These are phyloP conservation scores for sheep (Ovis aries) DNA, from an alignment of 2,113 vertebrate species.

Conservation along the genomic window ARS-UI_Ramb_v3.0 NC_056076.1:59493501-59494000, in stretches of 20 bases:
- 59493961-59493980: not conserved
- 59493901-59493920: not conserved
- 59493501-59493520: not conserved
- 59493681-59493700: not conserved
- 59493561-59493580: not conserved
- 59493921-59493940: not conserved
- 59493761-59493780: not conserved
- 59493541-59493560: not conserved
- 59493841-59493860: not conserved
- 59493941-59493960: not conserved
- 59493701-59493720: not conserved
- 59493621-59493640: not conserved
- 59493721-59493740: rapidly evolving
- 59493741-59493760: not conserved
- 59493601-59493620: not conserved
- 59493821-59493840: not conserved
- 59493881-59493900: not conserved
- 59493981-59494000: not conserved
- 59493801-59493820: not conserved
- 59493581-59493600: not conserved
- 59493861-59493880: not conserved
- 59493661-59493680: not conserved
- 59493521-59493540: not conserved
- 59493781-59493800: not conserved
- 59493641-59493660: not conserved